These are phyloP conservation scores for Dastarcus helophoroides DNA, from an alignment of 2,888 invertebrate genomes.

Conservation along the genomic window DNA sequence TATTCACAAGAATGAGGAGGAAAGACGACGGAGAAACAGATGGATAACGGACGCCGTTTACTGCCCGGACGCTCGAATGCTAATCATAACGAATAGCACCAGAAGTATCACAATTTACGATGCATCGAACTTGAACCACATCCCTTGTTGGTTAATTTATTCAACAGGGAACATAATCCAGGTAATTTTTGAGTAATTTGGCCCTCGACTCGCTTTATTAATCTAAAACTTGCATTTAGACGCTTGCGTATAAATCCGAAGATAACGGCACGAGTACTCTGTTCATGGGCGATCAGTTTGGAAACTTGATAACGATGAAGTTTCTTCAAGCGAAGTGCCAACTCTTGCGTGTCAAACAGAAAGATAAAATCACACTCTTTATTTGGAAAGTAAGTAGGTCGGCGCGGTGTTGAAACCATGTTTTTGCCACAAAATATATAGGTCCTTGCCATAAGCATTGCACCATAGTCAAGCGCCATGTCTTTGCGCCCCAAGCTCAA, in stretches of 20 bases:
- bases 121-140: conserved; percentile 46
- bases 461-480: no score
- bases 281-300: conserved; percentile 45
- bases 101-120: conserved; percentile 50
- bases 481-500: no score
- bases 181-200: conserved; percentile 27
- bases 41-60: conserved; percentile 55
- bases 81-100: conserved; percentile 46
- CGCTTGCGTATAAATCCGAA: conserved; percentile 38
- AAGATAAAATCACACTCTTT: conserved; percentile 44
- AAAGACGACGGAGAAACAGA: conserved; percentile 38
- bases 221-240: no score
- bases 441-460: no score
- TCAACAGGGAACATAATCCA: conserved; percentile 46
- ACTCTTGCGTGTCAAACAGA: conserved; percentile 42
- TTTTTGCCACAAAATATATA: no score
- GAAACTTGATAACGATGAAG: conserved; percentile 40
- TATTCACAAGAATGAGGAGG: conserved; percentile 31
- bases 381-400: conserved; percentile 51
- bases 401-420: no score
- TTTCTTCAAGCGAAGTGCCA: conserved; percentile 45
- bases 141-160: conserved; percentile 45
- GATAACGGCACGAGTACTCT: conserved; percentile 32
- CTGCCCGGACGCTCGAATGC: conserved; percentile 42
- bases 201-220: no score